These are phyloP conservation scores for Andrena cerasifolii DNA, from an alignment of 1,140 invertebrate species.

Conservation along the genomic window DNA sequence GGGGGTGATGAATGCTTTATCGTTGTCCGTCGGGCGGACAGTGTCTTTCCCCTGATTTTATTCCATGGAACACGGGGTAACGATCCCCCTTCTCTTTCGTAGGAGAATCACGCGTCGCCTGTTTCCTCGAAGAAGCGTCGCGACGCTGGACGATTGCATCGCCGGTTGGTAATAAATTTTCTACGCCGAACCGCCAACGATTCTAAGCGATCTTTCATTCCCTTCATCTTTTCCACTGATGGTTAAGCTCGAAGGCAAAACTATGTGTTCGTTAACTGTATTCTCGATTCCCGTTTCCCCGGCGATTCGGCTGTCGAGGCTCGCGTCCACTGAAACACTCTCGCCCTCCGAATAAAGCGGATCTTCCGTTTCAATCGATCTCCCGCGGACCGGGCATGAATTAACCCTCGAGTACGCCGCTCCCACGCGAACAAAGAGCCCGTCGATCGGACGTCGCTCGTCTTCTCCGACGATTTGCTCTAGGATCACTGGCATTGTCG, in stretches of 20 bases:
- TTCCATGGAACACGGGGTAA: neutral
- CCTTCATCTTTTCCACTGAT: neutral
- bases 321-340: slow-evolving; percentile 1
- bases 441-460: no score
- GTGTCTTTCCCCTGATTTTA: neutral
- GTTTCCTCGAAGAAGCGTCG: neutral
- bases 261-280: neutral
- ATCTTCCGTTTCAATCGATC: no score
- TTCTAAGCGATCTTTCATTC: neutral
- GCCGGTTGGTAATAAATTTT: neutral
- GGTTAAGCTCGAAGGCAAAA: slow-evolving; percentile 1
- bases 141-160: neutral
- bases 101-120: neutral
- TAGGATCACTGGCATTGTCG: neutral
- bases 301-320: slow-evolving; percentile 3
- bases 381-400: no score
- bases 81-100: neutral
- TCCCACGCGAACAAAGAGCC: no score
- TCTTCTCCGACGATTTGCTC: no score
- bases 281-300: slow-evolving; percentile 1
- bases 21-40: slow-evolving; percentile 13
- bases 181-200: neutral
- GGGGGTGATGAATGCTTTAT: slow-evolving; percentile 3
- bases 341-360: no score
- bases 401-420: neutral